Evolutionary conservation across 2,113 vertebrate genomes (phyloP).

Genomic region (Lampris megalopsis): DNA sequence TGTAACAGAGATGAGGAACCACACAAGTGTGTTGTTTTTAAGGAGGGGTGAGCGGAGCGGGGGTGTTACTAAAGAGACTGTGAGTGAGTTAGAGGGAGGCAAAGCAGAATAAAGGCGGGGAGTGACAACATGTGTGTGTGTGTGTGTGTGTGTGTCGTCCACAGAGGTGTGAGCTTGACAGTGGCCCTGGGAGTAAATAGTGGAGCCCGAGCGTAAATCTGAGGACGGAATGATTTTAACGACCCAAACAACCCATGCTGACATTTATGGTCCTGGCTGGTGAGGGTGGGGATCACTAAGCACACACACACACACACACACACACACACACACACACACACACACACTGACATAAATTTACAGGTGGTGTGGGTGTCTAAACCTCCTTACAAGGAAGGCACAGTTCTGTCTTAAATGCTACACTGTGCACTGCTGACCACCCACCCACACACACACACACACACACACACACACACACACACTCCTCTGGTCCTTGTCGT

Average conservation of each 20-base stretch:
- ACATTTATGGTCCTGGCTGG: slow-evolving; percentile 42
- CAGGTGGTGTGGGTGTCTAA: no score
- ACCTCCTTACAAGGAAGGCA: no score
- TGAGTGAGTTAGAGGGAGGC: not conserved
- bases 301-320: slow-evolving; percentile 3
- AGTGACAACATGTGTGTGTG: not conserved
- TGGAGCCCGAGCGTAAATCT: slow-evolving; percentile 40
- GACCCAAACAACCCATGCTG: slow-evolving; percentile 58
- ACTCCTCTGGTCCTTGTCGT: slow-evolving; percentile 48
- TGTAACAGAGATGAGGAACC: no score
- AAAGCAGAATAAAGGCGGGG: not conserved
- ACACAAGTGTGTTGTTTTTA: no score
- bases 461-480: slow-evolving; percentile 31
- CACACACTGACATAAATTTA: no score
- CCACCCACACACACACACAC: slow-evolving; percentile 10
- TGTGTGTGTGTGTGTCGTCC: slow-evolving; percentile 4
- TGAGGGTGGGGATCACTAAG: not conserved
- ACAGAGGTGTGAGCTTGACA: no score
- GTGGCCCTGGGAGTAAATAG: not conserved
- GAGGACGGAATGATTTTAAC: slow-evolving; percentile 39
- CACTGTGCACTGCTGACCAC: not conserved
- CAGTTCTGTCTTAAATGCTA: no score
- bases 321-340: slow-evolving; percentile 1
- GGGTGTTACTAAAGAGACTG: no score
- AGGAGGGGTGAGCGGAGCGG: no score